Evolutionary conservation across 2,113 vertebrate species (phyloP).

Genomic region (Jacana jacana): DNA sequence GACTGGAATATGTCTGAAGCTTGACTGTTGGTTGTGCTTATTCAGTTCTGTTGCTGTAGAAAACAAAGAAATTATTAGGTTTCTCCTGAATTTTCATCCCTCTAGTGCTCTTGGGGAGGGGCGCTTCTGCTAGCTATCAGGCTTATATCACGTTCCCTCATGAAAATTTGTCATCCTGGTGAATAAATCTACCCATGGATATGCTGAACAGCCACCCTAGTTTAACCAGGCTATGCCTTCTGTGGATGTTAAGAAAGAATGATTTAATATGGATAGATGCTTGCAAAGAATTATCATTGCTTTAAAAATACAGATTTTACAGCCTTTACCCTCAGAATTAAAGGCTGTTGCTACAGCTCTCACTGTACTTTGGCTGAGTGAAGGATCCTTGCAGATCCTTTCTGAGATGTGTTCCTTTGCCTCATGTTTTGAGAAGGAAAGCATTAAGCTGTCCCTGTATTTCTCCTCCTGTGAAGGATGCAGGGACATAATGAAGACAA

Average conservation of each 20-base stretch:
- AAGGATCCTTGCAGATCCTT: background rate
- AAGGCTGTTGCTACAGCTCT: background rate
- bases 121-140: background rate
- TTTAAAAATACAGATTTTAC: background rate
- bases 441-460: background rate
- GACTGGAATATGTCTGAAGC: background rate
- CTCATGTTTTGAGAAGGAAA: background rate
- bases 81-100: background rate
- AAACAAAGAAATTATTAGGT: background rate
- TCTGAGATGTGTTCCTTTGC: background rate
- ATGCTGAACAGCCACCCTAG: background rate
- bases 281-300: background rate
- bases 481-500: background rate
- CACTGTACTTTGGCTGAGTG: background rate
- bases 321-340: background rate
- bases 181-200: background rate
- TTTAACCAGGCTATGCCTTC: background rate
- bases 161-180: background rate
- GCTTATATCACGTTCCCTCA: rapidly evolving
- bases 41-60: background rate
- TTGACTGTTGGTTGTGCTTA: background rate
- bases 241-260: background rate
- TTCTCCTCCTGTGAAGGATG: background rate
- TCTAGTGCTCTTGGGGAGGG: background rate
- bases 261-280: background rate